Percentiles rank a stretch among this genome's conserved stretches.
Evolutionary conservation across 1,140 invertebrate species (phyloP).

Genomic region (Listronotus bonariensis): DNA sequence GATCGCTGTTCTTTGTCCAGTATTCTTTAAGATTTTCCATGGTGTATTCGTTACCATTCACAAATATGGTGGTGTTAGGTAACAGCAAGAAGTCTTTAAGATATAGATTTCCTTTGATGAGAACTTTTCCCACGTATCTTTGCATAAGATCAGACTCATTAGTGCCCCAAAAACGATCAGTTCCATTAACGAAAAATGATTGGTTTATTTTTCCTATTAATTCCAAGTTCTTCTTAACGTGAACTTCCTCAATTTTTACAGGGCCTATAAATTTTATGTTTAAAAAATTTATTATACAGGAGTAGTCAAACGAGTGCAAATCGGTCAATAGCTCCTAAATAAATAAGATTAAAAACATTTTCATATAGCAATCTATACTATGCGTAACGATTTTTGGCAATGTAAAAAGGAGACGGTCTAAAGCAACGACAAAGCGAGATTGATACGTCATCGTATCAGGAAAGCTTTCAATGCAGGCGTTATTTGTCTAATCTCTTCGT

Average conservation of each 20-base stretch:
- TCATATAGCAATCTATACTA: too few species aligned
- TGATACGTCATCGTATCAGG: too few species aligned
- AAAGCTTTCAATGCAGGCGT: too few species aligned
- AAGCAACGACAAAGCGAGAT: too few species aligned
- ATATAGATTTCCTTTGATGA: constrained; percentile 44
- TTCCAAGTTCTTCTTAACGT: constrained; percentile 39
- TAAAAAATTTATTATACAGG: neutral
- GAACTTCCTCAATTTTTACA: constrained; percentile 38
- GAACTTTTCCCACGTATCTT: constrained; percentile 43
- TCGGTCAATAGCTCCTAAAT: too few species aligned
- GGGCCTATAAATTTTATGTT: constrained; percentile 35
- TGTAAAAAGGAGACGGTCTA: too few species aligned
- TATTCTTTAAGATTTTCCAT: constrained; percentile 37
- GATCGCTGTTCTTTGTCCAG: constrained; percentile 49
- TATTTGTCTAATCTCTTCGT: too few species aligned
- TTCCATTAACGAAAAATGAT: constrained; percentile 28
- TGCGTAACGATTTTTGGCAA: too few species aligned
- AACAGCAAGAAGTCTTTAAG: constrained; percentile 37
- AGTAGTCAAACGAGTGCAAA: too few species aligned
- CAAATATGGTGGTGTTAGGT: constrained; percentile 30
- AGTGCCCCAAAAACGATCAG: constrained; percentile 38
- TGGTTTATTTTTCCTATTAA: constrained; percentile 32
- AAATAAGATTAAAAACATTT: too few species aligned
- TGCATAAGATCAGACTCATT: constrained; percentile 46
- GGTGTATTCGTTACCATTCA: constrained; percentile 40